Base-by-base conservation (phyloP, 2,888 invertebrate species). In the Ectropis crepuscularia region DNA sequence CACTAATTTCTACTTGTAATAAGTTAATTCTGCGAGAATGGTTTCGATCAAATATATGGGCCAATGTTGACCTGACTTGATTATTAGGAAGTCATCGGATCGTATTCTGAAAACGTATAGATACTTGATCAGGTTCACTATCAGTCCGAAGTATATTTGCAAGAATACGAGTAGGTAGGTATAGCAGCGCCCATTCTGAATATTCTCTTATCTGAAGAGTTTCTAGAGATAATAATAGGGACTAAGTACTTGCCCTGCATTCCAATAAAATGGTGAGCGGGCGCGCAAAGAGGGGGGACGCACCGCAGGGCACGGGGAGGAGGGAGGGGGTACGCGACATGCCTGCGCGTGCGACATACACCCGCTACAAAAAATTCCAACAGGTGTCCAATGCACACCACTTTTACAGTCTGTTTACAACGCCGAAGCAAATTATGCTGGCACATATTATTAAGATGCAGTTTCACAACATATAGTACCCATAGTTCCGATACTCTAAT, bases 291-390 rank as follows among this genome's bases (percentile, higher is more conserved):
- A 63, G 57, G 70, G 66, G 71, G 70, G 63, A 49, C 68, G 72
- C 69, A 69, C 57, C 46, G 70, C 68, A 71, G 63, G 68, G 65
- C 63, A 42, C 55, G 68, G 72, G 71, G 71, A 57, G 63, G 62
- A 70, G 65, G 67, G 67, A 74, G 72, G 77, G 74, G 77, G 80
- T 78, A 81, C 84, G 84, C 86, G 16, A 28, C 16, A 88, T 89
- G 86, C 88, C 88, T 85, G 86, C 88, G 89, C 89, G 89, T 88
- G 87, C 86, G 84, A 78, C 76, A 62, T 69, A 82, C 84, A 84
- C 78, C 82, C 79, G 80, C 79, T 82, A 83, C 81, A 82, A 83
- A 82, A 73, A 82, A 85, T 83, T 83, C 85, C 82, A 86, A 89
- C 86, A 89, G 88, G 87, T 88, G 87, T 87, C 68, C 66, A 66